These are phyloP conservation scores for Eremobia ochroleuca DNA, from an alignment of 2,888 invertebrate species.

Conservation along the genomic window DNA sequence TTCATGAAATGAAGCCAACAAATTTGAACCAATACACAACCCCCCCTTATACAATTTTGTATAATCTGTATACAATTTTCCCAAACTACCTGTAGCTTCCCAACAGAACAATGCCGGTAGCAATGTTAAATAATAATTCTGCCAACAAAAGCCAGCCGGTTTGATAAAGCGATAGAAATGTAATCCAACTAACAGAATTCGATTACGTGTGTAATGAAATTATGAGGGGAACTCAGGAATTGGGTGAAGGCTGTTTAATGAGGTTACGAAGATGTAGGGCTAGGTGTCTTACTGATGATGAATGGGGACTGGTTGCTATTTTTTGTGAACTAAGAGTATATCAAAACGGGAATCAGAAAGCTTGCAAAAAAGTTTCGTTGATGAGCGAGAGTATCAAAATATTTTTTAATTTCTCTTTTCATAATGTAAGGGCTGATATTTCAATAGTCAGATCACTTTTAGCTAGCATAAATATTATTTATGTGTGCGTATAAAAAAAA, in stretches of 20 bases:
- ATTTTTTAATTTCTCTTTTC: not conserved
- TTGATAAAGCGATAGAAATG: slow-evolving; percentile 63
- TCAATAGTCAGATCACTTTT: not conserved
- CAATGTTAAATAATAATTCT: slow-evolving; percentile 46
- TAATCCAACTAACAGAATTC: slow-evolving; percentile 62
- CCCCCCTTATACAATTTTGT: no score
- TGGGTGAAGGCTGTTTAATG: slow-evolving; percentile 57
- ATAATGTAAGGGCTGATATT: not conserved
- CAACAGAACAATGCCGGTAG: slow-evolving; percentile 19
- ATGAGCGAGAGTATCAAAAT: not conserved
- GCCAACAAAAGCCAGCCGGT: slow-evolving; percentile 46
- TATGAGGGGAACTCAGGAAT: slow-evolving; percentile 48
- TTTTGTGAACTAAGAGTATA: not conserved
- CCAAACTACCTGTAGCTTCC: slow-evolving; percentile 47
- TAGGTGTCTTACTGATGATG: slow-evolving; percentile 39
- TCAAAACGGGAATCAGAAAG: not conserved
- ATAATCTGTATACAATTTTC: slow-evolving; percentile 15
- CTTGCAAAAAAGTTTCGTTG: not conserved
- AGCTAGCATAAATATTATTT: not conserved
- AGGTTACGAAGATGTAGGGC: slow-evolving; percentile 41
- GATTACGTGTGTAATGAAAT: slow-evolving; percentile 58
- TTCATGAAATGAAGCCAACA: slow-evolving; percentile 12
- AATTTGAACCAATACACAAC: slow-evolving; percentile 9
- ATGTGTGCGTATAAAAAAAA: not conserved
- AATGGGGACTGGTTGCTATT: not conserved